phyloP scores from a whole-genome alignment of 2,113 vertebrate species.

The rabbit (Oryctolagus cuniculus) region DNA sequence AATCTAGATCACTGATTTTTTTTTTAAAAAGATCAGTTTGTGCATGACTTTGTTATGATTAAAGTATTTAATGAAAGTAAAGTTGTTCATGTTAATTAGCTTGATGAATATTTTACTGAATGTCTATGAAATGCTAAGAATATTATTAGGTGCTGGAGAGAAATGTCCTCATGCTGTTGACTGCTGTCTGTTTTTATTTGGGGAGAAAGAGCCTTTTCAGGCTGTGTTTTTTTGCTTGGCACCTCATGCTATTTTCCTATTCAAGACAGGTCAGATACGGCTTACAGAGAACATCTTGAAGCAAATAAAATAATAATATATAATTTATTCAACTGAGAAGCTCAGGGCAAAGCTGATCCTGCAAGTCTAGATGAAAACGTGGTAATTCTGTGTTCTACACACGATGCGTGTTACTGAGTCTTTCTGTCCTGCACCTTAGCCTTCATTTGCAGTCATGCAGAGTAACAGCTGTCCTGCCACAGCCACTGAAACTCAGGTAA shows the following conservation, averaged over 20 bases:
- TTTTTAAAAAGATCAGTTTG: background rate
- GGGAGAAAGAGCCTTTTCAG: background rate
- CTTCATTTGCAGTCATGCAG: slow-evolving; percentile 66
- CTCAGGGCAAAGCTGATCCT: slow-evolving; percentile 34
- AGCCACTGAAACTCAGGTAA: slow-evolving; percentile 22
- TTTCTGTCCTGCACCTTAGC: background rate
- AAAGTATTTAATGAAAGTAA: slow-evolving; percentile 27
- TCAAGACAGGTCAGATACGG: background rate
- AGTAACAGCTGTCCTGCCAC: slow-evolving; percentile 11
- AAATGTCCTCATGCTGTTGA: background rate
- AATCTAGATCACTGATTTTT: background rate
- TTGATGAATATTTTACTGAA: background rate
- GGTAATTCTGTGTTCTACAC: slow-evolving; percentile 15
- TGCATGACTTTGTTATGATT: background rate
- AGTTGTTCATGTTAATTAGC: background rate
- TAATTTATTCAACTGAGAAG: slow-evolving; percentile 69
- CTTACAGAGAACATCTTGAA: slow-evolving; percentile 54
- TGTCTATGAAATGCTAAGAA: background rate
- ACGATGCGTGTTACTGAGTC: background rate
- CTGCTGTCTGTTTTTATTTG: background rate
- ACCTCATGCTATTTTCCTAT: background rate
- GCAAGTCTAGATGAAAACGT: slow-evolving; percentile 46
- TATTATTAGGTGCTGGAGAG: background rate
- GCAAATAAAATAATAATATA: slow-evolving; percentile 52
- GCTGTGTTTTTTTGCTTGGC: background rate